A percentile compares a stretch with the other conserved stretches of the same genome.
These are phyloP conservation scores for Hypsibius dujardini DNA, from an alignment of 1,140 invertebrate genomes.

Conservation along the genomic window DNA sequence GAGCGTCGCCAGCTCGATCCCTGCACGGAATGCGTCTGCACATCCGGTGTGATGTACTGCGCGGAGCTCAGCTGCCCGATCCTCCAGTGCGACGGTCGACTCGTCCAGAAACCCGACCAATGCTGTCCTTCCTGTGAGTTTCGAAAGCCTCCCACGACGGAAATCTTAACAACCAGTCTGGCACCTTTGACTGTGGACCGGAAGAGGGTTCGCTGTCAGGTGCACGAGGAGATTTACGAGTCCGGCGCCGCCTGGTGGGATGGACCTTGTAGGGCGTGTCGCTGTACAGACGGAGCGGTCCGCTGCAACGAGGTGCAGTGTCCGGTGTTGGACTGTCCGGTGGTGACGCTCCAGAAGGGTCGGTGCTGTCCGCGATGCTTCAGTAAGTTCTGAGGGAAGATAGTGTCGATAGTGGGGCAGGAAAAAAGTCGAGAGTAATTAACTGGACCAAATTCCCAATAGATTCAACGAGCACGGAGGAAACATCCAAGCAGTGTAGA, in stretches of 20 bases:
- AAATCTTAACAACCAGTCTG: too few species aligned
- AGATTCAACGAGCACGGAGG: too few species aligned
- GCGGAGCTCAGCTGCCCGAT: neutral
- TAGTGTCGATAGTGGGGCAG: too few species aligned
- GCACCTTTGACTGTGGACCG: too few species aligned
- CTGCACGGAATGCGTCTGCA: neutral
- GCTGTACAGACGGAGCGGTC: neutral
- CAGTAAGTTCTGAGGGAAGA: too few species aligned
- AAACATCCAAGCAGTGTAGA: too few species aligned
- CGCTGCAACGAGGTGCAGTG: constrained; percentile 8
- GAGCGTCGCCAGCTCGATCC: neutral
- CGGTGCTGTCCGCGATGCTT: neutral
- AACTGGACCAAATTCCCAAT: too few species aligned
- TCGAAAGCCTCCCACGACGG: too few species aligned
- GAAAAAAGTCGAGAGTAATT: too few species aligned
- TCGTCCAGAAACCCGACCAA: neutral
- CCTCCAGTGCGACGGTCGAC: neutral
- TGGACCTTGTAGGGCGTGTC: neutral
- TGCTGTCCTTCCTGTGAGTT: constrained; percentile 13
- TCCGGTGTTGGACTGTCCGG: neutral
- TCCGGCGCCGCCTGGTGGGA: constrained; percentile 7
- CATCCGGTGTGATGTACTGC: neutral
- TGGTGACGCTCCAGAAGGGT: neutral
- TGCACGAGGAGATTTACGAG: neutral
- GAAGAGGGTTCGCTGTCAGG: neutral